Percentiles rank a stretch among this genome's conserved stretches.
These are phyloP conservation scores for Sesia apiformis DNA, from an alignment of 2,888 invertebrate genomes.

Conservation along the genomic window DNA sequence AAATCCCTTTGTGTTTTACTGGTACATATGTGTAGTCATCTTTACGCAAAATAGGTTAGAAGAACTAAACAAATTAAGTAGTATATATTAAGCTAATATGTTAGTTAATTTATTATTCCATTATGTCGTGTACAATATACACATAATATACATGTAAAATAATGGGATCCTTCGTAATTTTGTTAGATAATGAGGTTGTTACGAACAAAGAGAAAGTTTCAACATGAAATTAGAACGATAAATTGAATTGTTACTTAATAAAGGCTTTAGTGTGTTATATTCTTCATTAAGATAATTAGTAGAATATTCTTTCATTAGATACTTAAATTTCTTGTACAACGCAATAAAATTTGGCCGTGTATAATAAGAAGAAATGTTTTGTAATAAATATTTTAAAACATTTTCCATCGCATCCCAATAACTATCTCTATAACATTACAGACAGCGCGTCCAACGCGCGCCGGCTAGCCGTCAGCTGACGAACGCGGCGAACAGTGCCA, in stretches of 20 bases:
- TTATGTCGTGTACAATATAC: background rate
- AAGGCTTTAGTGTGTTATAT: no score
- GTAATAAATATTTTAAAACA: no score
- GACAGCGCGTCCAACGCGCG: slow-evolving; percentile 44
- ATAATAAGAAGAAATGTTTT: no score
- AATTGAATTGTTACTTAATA: no score
- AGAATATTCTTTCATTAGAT: no score
- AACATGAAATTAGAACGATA: background rate
- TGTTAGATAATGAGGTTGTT: background rate
- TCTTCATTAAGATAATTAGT: no score
- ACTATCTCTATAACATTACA: background rate
- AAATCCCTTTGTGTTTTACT: no score
- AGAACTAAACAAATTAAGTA: background rate
- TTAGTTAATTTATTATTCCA: background rate
- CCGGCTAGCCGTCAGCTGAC: slow-evolving; percentile 59
- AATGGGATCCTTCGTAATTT: background rate
- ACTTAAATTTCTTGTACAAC: no score
- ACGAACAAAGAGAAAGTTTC: background rate
- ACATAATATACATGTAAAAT: background rate
- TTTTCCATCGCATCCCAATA: no score
- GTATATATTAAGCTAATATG: background rate
- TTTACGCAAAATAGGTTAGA: background rate
- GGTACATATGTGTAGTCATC: no score
- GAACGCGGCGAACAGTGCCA: slow-evolving; percentile 30
- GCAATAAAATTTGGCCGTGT: no score